A percentile compares a stretch with the other conserved stretches of the same genome.
Conservation (phyloP, 1,140 invertebrate genomes). For the Saccostrea echinata region DNA sequence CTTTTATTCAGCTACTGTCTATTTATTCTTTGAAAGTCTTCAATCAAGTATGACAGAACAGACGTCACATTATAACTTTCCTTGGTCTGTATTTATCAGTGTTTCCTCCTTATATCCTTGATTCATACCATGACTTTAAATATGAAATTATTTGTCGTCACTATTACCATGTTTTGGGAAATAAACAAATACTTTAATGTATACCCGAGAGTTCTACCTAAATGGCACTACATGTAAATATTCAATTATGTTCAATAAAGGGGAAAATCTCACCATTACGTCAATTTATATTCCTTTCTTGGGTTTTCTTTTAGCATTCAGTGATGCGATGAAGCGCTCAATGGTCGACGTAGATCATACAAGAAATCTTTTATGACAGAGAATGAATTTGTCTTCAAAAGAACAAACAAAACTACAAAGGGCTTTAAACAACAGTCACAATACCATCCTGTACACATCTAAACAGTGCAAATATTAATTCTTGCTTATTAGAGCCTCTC, state of each 20-base stretch:
- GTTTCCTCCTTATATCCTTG: background rate
- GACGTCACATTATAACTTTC: background rate
- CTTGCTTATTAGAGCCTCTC: too few species aligned
- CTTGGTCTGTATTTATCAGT: background rate
- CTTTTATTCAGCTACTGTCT: background rate
- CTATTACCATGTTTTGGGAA: background rate
- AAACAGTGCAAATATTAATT: too few species aligned
- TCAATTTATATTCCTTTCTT: slow-evolving; percentile 8
- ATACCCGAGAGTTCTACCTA: background rate
- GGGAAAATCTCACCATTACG: slow-evolving; percentile 11
- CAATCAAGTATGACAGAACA: background rate
- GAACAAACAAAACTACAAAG: background rate
- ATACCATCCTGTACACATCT: too few species aligned
- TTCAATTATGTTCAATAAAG: slow-evolving; percentile 23
- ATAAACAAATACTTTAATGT: background rate
- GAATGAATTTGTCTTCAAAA: background rate
- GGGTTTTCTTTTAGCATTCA: background rate
- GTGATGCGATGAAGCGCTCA: background rate
- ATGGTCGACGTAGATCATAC: background rate
- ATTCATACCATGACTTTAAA: background rate
- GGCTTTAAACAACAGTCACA: background rate
- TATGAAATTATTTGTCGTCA: background rate
- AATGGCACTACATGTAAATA: slow-evolving; percentile 24
- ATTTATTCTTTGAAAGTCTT: background rate
- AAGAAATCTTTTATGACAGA: slow-evolving; percentile 4